These are phyloP conservation scores for Scyliorhinus canicula DNA, from an alignment of 2,797 vertebrate species.

Conservation along the genomic window DNA sequence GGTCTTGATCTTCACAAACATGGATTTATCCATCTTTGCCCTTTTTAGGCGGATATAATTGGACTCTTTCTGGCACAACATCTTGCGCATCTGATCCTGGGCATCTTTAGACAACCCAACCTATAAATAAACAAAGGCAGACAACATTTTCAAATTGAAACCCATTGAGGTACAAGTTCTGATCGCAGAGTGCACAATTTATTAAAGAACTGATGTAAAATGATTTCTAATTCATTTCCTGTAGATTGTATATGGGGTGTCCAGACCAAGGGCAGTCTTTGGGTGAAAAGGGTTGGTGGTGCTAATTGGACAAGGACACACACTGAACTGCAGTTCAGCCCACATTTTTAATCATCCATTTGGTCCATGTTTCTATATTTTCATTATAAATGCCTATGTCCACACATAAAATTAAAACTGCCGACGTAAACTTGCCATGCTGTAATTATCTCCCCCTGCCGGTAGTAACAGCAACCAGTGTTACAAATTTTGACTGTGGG, in stretches of 20 bases:
- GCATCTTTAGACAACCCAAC: conserved; percentile 90
- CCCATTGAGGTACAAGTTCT: not conserved
- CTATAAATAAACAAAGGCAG: conserved; percentile 55
- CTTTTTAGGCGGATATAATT: conserved; percentile 95
- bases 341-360: not conserved
- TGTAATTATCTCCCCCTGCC: no score
- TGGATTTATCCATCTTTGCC: conserved; percentile 97
- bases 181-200: not conserved
- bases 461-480: no score
- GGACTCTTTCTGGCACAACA: conserved; percentile 95
- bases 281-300: not conserved
- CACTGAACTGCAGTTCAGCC: not conserved
- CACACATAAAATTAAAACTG: not conserved
- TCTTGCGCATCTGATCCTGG: conserved; percentile 97
- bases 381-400: not conserved
- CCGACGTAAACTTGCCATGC: not conserved
- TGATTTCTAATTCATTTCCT: not conserved
- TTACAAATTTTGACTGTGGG: not conserved
- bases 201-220: not conserved
- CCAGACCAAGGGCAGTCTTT: not conserved
- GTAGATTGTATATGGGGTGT: not conserved
- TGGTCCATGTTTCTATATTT: not conserved
- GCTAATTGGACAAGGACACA: not conserved
- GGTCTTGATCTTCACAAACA: conserved; percentile 97
- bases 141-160: not conserved